Evolutionary conservation across 2,888 invertebrate genomes (phyloP), one percentile per base, ranked within the genome.

Genomic region (Caenorhabditis panamensis): DNA sequence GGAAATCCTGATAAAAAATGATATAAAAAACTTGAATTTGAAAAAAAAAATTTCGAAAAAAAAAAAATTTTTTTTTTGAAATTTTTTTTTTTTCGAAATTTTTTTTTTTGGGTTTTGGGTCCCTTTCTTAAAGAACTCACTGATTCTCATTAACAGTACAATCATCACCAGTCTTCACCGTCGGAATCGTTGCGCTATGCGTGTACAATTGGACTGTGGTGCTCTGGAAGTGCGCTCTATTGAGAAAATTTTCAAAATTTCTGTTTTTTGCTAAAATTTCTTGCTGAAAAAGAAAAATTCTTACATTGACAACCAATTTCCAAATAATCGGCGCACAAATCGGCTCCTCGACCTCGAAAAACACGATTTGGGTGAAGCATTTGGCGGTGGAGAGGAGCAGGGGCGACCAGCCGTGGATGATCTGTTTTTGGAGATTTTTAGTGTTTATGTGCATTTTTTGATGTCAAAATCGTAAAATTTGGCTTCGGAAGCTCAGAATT

Each of bases 401-500:
- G 18, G 83, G 83, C 13, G 76, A 61, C 83, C 83, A 83, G 18
- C 83, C 83, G 62, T 81, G 77, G 13, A 81, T 24, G n/a, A 83
- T 76, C 81, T 83, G 53, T 13, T 20, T n/a, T n/a, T n/a, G 22
- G 31, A 9, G 9, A 31, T 31, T 31, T 31, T 4, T 6, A 31
- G n/a, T n/a, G n/a, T n/a, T n/a, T n/a, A n/a, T n/a, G n/a, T n/a
- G n/a, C n/a, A n/a, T n/a, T n/a, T 31, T 31, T 31, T 6, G 5
- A 31, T 6, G 31, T 31, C 9, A 31, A 31, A 31, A 31, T 31
- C 5, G 31, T 31, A 31, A 6, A 31, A 6, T 31, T 31, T 4
- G 31, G 31, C 9, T 4, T 6, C 9, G 4, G 4, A 9, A 31
- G 31, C 31, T 9, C 4, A 31, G 9, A 31, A 31, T 6, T 6